Evolutionary conservation across 2,888 invertebrate species (phyloP), one percentile per base, ranked within the genome.

Genomic region (Dryocosmus kuriphilus): DNA sequence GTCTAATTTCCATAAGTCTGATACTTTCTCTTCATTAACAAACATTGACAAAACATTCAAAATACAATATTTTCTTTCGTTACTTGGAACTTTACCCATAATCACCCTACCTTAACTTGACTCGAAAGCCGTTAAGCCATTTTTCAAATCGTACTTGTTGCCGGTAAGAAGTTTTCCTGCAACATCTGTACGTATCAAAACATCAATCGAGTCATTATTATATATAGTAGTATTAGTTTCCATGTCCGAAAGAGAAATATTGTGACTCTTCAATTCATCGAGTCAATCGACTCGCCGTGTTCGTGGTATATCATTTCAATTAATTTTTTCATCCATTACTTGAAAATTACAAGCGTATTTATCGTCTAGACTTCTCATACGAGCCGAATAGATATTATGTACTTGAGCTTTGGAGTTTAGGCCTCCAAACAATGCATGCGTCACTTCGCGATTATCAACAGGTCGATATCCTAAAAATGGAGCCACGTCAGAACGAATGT

Each of bases 1-100:
- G 85, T n/a, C 19, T 79, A n/a, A 74, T 11, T 80, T 60, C 88
- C 88, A 88, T 27, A 88, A 77, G 19, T 86, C 80, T 7, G 83
- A 79, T 27, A 86, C 79, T n/a, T n/a, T n/a, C n/a, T n/a, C n/a
- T n/a, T n/a, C n/a, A n/a, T n/a, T n/a, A n/a, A n/a, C n/a, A n/a
- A 80, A 57, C 78, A 80, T 61, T 9, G 81, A 55, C 16, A 55
- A 38, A 2, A 62, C 24, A 9, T 16, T 22, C 8, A 35, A 19
- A 1, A 19, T 32, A 9, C 8, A 38, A 16, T 19, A 8, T 9
- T 24, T 8, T 19, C 41, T 16, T n/a, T 24, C 6, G 35, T 35
- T 35, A 35, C 35, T 35, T 8, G 11, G 19, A 2, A n/a, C n/a
- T n/a, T 82, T 84, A 9, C 84, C 84, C 81, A 81, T 82, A 16